Base-by-base conservation (phyloP, 2,113 vertebrate genomes). In the Halichoeres trimaculatus region DNA sequence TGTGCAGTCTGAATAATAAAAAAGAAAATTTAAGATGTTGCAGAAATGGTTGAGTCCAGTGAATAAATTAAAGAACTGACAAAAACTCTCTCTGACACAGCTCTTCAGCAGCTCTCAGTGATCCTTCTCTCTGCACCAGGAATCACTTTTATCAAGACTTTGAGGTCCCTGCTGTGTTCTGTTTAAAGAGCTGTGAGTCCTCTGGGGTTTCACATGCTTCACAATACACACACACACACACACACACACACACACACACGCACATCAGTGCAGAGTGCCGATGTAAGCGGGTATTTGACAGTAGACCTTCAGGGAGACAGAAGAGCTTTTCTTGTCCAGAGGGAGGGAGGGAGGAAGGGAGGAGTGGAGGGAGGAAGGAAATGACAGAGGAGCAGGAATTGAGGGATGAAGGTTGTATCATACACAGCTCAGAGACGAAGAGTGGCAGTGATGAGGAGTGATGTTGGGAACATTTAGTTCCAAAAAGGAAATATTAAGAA, bases 281-380 rank as follows among this genome's bases (percentile, higher is more conserved):
- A 86, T 84, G 89, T 89, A 85, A 89, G 89, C 87, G 79, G 67
- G 76, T 90, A 80, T 88, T 87, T 91, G 90, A 91, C 89, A 89
- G 89, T 50, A 65, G 85, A 90, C 88, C 88, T 88, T 90, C 82
- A 71, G 88, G 85, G 88, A 91, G 85, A 90, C 70, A 74, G 70
- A 90, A 77, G 84, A 82, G 85, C 68, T 75, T 70, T 78, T 57
- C 14, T 66, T 82, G 68, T 90, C 87, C 71, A n/a, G 41, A 48
- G 77, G 69, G 58, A 79, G 14, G n/a, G 51, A 40, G 70, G 19
- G 19, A 38, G 40, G 34, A 17, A 45, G 9, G 50, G 11, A 43
- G 47, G 57, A 17, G 30, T 30, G 30, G 30, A 54, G 26, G 70
- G 40, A 43, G 47, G 57, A 17, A 38, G 52, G 45, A 74, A 67